A percentile compares a stretch with the other conserved stretches of the same genome.
Conservation (phyloP, 2,113 vertebrate genomes). For the Prolemur simus region DNA sequence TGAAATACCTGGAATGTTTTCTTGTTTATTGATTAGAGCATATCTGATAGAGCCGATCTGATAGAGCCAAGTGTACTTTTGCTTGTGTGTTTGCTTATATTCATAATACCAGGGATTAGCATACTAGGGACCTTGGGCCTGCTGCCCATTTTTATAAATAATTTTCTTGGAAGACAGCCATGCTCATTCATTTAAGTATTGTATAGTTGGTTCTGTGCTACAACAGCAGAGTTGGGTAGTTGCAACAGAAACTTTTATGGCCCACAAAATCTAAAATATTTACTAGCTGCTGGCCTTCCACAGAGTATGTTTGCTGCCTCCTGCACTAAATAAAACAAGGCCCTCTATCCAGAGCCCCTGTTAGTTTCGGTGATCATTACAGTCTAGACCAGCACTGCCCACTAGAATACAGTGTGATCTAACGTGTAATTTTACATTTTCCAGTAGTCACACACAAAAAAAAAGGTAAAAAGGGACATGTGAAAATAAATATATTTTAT, state of each 20-base stretch:
- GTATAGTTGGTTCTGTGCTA: not conserved
- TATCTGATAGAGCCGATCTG: not conserved
- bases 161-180: not conserved
- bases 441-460: not conserved
- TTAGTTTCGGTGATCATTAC: not conserved
- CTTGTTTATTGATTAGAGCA: not conserved
- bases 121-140: not conserved
- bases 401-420: not conserved
- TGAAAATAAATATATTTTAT: constrained; percentile 7
- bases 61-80: not conserved
- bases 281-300: not conserved
- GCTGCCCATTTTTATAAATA: not conserved
- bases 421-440: not conserved
- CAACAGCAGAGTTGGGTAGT: not conserved
- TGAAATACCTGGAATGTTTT: not conserved
- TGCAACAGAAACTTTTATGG: not conserved
- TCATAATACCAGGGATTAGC: not conserved
- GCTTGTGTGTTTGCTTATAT: not conserved
- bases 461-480: not conserved
- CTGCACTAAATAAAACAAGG: not conserved
- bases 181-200: not conserved
- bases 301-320: not conserved
- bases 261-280: not conserved
- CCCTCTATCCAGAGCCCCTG: not conserved
- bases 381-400: not conserved